A percentile compares a stretch with the other conserved stretches of the same genome.
Evolutionary conservation across 2,888 invertebrate genomes (phyloP).

Genomic region (Drosophila aldrichi): DNA sequence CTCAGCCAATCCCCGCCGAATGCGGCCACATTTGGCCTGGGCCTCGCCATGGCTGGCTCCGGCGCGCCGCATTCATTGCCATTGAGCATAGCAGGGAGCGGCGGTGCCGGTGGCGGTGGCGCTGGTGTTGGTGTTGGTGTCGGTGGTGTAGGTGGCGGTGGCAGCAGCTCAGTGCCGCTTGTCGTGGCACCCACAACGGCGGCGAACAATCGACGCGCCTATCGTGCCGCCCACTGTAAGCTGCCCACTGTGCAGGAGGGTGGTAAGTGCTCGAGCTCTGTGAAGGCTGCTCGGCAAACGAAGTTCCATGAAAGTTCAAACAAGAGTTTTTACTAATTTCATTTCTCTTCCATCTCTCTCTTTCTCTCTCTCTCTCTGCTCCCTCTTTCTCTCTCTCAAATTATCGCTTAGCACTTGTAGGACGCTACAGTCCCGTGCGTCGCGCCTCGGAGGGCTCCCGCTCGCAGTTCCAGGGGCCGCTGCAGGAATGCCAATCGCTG

Average conservation of each 20-base stretch:
- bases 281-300: too few species aligned
- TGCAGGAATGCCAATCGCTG: slow-evolving; percentile 92
- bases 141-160: slow-evolving; percentile 12
- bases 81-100: slow-evolving; percentile 41
- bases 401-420: slow-evolving; percentile 74
- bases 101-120: background rate
- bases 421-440: slow-evolving; percentile 94
- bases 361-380: background rate
- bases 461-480: slow-evolving; percentile 88
- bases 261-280: slow-evolving; percentile 87
- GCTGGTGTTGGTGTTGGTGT: background rate
- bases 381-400: background rate
- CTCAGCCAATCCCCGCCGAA: slow-evolving; percentile 83
- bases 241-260: slow-evolving; percentile 91
- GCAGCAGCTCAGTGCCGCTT: slow-evolving; percentile 62
- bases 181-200: slow-evolving; percentile 71
- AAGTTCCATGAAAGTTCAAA: background rate
- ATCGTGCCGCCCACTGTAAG: slow-evolving; percentile 83
- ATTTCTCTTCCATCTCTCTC: background rate
- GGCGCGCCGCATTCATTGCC: slow-evolving; percentile 51
- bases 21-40: slow-evolving; percentile 53
- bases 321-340: slow-evolving; percentile 30
- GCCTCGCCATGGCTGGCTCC: slow-evolving; percentile 31
- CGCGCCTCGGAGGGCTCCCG: slow-evolving; percentile 91
- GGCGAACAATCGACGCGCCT: slow-evolving; percentile 79